Base-by-base conservation (phyloP, 2,797 vertebrate genomes). In the Eulemur albifrons region DNA sequence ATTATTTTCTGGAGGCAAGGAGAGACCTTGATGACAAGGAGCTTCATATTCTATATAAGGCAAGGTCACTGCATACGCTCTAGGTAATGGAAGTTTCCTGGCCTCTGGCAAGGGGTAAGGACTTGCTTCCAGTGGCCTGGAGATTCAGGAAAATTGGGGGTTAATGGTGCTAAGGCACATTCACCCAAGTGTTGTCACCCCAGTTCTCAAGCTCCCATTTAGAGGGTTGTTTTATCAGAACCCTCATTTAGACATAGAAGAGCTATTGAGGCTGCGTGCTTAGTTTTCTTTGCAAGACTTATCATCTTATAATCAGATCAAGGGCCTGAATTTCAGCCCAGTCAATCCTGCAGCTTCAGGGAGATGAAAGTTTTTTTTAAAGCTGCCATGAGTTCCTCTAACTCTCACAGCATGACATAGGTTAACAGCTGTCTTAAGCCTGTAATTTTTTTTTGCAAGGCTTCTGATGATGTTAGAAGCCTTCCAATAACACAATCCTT, bases 401-500 rank as follows among this genome's bases (percentile, higher is more conserved):
- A 32, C 48, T 91, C 30, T 84, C 61, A 93, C 3, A 82, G 67
- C 23, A 50, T 12, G 40, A 69, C 45, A 61, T 2, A 94, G 43
- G 48, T 80, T 86, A 93, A 92, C 48, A 94, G n/a, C n/a, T 38
- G 35, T 84, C 63, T 65, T 72, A 57, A 94, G 40, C 43, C 75
- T 96, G 20, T 89, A 90, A 38, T 81, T 70, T 79, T 32, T 32
- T 57, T 96, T 30, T 73, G 67, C 75, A 92, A 95, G 54, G 57
- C 38, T 96, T 97, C 69, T 93, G 23, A 52, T 82, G 79, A 94
- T 80, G 92, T 92, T 69, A 93, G 93, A 93, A 93, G 43, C 38
- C 72, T 91, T 35, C 12, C 38, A 84, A 61, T n/a, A 90, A 43
- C 59, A 69, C 23, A 79, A 70, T 89, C 91, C 83, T 86, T 83